Evolutionary conservation across 2,888 invertebrate species (phyloP).

Genomic region (Aricia artaxerxes): DNA sequence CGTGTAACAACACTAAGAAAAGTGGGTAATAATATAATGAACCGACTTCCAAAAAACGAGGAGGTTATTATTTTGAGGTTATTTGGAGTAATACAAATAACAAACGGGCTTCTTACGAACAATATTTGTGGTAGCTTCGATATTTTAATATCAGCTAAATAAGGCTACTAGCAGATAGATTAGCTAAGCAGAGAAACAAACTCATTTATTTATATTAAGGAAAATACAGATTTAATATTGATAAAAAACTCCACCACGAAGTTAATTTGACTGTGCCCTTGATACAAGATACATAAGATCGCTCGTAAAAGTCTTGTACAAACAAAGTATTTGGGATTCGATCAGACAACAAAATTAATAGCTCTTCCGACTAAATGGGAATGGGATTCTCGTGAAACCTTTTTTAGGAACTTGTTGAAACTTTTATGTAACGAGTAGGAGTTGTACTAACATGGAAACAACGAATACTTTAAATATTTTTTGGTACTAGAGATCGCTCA

Average conservation of each 20-base stretch:
- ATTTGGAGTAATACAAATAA: neutral
- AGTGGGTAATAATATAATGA: too few species aligned
- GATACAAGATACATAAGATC: neutral
- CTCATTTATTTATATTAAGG: neutral
- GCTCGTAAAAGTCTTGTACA: conserved; percentile 28
- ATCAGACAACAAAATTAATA: conserved; percentile 30
- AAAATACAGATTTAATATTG: neutral
- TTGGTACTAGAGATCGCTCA: neutral
- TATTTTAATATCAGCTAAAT: neutral
- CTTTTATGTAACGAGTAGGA: neutral
- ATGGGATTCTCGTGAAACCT: conserved; percentile 13
- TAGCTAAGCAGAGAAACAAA: neutral
- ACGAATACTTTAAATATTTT: neutral
- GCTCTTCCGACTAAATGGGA: conserved; percentile 27
- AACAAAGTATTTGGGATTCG: conserved; percentile 28
- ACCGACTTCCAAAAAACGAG: too few species aligned
- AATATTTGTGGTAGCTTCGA: neutral
- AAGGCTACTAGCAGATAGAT: too few species aligned
- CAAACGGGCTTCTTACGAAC: neutral
- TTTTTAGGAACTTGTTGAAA: conserved; percentile 25
- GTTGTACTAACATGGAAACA: neutral
- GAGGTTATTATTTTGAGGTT: too few species aligned
- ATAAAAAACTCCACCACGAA: conserved; percentile 3
- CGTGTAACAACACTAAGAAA: neutral
- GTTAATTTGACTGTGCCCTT: conserved; percentile 5